These are phyloP conservation scores for Dexiosoma caninum DNA, from an alignment of 2,888 invertebrate species.

Conservation along the genomic window DNA sequence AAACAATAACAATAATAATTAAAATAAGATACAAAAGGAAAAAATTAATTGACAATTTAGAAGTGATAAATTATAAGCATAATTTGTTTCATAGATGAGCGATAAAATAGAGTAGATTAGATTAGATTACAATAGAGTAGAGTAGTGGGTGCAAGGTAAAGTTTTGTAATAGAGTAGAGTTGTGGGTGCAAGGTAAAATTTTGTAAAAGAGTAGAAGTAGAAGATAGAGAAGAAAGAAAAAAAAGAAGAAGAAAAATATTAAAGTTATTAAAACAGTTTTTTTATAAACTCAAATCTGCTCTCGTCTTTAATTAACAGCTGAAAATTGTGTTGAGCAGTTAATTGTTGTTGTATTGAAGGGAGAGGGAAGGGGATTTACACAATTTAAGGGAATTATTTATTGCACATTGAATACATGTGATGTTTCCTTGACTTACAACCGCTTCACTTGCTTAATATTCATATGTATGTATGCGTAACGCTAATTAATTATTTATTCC, in stretches of 20 bases:
- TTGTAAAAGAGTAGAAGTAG: conserved; percentile 28
- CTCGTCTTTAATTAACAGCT: neutral
- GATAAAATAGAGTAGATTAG: neutral
- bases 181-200: conserved; percentile 24
- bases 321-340: neutral
- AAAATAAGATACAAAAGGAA: conserved; percentile 2
- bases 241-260: conserved; percentile 29
- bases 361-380: neutral
- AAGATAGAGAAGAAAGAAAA: conserved; percentile 50
- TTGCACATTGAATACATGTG: conserved; percentile 26
- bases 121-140: neutral
- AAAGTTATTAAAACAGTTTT: conserved; percentile 32
- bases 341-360: no score
- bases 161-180: neutral
- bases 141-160: conserved; percentile 31
- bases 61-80: neutral
- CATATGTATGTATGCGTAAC: no score
- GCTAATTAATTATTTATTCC: no score
- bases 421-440: conserved; percentile 39
- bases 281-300: neutral
- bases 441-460: conserved; percentile 15
- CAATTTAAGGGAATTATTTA: neutral
- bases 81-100: neutral
- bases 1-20: no score
- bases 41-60: neutral